Conservation (phyloP, 2,888 invertebrate genomes). For the Aleiodes leptofemur region DNA sequence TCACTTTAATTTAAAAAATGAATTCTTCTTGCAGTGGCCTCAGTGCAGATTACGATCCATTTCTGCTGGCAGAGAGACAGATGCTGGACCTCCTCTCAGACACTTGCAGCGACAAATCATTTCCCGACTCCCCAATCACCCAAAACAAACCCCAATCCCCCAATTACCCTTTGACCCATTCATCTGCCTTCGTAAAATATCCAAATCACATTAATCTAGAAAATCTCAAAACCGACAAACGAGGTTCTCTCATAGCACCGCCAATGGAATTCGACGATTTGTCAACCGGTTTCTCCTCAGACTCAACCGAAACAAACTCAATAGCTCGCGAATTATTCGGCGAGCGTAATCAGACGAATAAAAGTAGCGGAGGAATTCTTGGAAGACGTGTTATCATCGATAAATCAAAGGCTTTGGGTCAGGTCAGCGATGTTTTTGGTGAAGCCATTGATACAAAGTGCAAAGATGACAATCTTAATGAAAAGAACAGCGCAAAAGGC, state of each 20-base stretch:
- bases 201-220: constrained; percentile 52
- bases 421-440: constrained; percentile 46
- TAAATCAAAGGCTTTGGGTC: constrained; percentile 66
- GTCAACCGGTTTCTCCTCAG: constrained; percentile 65
- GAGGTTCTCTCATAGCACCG: constrained; percentile 75
- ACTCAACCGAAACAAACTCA: constrained; percentile 70
- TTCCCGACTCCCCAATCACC: constrained; percentile 59
- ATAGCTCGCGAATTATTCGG: constrained; percentile 61
- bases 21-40: constrained; percentile 61
- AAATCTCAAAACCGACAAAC: constrained; percentile 58
- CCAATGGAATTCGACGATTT: constrained; percentile 74
- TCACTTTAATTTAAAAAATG: neutral
- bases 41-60: constrained; percentile 84
- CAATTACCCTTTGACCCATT: constrained; percentile 68
- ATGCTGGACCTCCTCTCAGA: constrained; percentile 87
- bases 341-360: constrained; percentile 45
- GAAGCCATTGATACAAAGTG: constrained; percentile 29
- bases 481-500: constrained; percentile 56
- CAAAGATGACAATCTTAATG: constrained; percentile 42
- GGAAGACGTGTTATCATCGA: constrained; percentile 69
- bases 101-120: constrained; percentile 75
- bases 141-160: constrained; percentile 49
- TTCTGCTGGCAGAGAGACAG: constrained; percentile 87
- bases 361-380: constrained; percentile 45
- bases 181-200: constrained; percentile 73